Evolutionary conservation across 2,113 vertebrate genomes (phyloP), one percentile per base, ranked within the genome.

Genomic region (Hymenochirus boettgeri): DNA sequence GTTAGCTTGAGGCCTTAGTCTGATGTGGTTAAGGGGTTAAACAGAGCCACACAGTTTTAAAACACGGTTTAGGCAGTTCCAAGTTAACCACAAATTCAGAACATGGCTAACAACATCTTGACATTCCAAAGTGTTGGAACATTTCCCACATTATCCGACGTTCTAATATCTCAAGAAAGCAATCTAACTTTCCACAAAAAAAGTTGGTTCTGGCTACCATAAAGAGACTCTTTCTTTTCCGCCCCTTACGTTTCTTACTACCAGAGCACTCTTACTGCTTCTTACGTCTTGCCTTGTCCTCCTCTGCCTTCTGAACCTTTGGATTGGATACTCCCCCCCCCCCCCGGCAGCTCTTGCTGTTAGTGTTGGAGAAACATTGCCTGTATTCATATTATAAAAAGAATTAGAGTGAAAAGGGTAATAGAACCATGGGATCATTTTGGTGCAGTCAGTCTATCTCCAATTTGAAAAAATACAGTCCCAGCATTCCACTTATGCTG

Each of bases 71-170:
- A 61, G 73, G 71, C 70, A 37, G 37, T 74, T 70, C 21, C 17
- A 35, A 74, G 69, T 26, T 39, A 59, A 83, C 73, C 80, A 47
- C 71, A 73, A 54, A 73, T 71, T 76, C 73, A 71, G 81, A 80
- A 70, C 70, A 75, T 33, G 56, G 62, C 75, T 71, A 62, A 71
- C 47, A 71, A 63, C 65, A 22, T 62, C 71, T 69, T 27, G 65
- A 54, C 65, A 56, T 75, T 70, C 73, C 46, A 35, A 0, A 5
- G 58, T 25, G 48, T 70, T 72, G 71, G 75, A 72, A 70, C 13
- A 26, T 18, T 55, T 72, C 74, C 76, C 2, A 1, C 50, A 57
- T 45, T 17, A 15, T 53, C 60, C 31, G 63, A 62, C 71, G 69
- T 72, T 74, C 0, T 33, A 15, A 29, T 48, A 70, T 70, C 71